A percentile compares a stretch with the other conserved stretches of the same genome.
These are phyloP conservation scores for Drosophila sturtevanti DNA, from an alignment of 1,140 invertebrate genomes.

Conservation along the genomic window DNA sequence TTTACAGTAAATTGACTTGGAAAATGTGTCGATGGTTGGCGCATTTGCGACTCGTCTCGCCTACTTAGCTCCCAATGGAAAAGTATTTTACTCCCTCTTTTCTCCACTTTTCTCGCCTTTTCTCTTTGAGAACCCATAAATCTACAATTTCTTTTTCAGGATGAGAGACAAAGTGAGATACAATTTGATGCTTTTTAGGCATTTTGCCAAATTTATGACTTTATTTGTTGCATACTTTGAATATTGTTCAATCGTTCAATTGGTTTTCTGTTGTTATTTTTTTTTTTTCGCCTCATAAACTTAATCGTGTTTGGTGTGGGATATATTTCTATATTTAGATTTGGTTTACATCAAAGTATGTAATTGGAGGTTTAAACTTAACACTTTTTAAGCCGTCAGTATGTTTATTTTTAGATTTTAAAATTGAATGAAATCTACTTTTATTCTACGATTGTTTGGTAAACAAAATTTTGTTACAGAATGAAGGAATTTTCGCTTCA, in stretches of 20 bases:
- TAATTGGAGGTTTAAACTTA: no score
- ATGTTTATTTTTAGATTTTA: no score
- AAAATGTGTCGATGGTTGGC: conserved; percentile 62
- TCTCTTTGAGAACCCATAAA: background rate
- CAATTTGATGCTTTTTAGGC: background rate
- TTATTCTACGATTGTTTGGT: no score
- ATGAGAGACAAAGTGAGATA: no score
- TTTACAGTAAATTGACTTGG: conserved; percentile 58
- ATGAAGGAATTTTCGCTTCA: no score
- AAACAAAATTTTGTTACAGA: no score
- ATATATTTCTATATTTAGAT: background rate
- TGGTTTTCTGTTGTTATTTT: background rate
- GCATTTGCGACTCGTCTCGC: conserved; percentile 24
- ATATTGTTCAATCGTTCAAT: conserved; percentile 10
- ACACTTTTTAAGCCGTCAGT: no score
- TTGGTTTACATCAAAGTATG: no score
- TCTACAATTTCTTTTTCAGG: background rate
- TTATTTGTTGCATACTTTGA: conserved; percentile 52
- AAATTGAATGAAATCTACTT: no score
- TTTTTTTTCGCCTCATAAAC: background rate
- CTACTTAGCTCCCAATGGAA: conserved; percentile 15
- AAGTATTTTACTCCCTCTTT: background rate
- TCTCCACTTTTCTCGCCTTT: background rate
- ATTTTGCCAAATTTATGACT: conserved; percentile 38
- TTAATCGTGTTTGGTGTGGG: no score